phyloP scores from a whole-genome alignment of 37 sponge, comb jelly and placozoan genomes.

The Aplysina aerophoba region DNA sequence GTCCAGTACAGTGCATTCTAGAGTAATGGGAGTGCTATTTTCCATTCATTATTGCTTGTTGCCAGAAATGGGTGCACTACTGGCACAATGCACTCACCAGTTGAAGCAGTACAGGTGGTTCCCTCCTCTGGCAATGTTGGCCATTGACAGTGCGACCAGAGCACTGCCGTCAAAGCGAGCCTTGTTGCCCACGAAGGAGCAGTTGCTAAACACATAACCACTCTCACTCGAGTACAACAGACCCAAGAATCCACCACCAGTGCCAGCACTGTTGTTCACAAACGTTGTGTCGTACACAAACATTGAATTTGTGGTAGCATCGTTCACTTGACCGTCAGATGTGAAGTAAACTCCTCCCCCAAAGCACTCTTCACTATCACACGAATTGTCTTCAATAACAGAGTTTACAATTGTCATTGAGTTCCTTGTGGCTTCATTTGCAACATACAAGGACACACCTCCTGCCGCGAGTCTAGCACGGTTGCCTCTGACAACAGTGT shows the following conservation, averaged over 20 bases:
- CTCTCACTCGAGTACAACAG: neutral
- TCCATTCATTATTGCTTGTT: no score
- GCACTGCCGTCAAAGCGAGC: neutral
- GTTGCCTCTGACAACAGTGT: neutral
- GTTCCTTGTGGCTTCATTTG: neutral
- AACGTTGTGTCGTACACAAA: neutral
- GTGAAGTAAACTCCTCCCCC: slow-evolving; percentile 19
- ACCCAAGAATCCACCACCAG: slow-evolving; percentile 11
- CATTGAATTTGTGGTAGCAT: neutral
- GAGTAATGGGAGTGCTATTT: no score
- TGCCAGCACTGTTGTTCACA: neutral
- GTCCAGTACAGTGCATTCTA: no score
- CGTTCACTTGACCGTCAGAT: neutral
- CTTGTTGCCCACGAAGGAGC: neutral
- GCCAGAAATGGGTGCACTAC: neutral
- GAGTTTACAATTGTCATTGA: neutral
- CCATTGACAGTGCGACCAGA: neutral
- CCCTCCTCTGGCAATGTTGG: neutral
- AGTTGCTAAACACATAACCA: neutral
- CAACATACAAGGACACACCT: neutral
- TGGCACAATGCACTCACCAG: neutral
- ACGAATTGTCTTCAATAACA: neutral
- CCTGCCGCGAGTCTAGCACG: slow-evolving; percentile 10
- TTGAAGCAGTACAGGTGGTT: neutral
- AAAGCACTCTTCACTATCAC: neutral